These are phyloP conservation scores for Cassiopea andromeda DNA, from an alignment of 30 jellyfish, hydroid and myxozoan species.

Conservation along the genomic window DNA sequence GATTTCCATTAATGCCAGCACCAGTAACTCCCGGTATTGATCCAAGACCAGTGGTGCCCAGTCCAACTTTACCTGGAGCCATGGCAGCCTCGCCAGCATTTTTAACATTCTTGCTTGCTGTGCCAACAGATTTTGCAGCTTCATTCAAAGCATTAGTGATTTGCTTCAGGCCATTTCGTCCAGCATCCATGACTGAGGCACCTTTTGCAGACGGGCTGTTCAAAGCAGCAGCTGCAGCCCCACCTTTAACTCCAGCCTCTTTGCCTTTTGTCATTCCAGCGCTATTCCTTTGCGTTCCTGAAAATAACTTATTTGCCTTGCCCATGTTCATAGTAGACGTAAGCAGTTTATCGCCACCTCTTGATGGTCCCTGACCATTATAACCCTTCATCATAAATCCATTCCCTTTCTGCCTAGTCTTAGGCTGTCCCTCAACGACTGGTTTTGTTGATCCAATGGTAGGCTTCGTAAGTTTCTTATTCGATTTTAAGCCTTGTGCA, in stretches of 20 bases:
- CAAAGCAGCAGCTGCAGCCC: constrained; percentile 54
- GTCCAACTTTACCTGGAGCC: constrained; percentile 46
- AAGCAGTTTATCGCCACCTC: constrained; percentile 61
- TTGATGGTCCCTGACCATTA: constrained; percentile 68
- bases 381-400: constrained; percentile 39
- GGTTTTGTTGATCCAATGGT: constrained; percentile 39
- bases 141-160: constrained; percentile 40
- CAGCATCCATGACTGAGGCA: constrained; percentile 62
- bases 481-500: constrained; percentile 44
- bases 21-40: constrained; percentile 71
- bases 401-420: constrained; percentile 39
- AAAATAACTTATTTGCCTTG: neutral
- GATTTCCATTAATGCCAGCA: constrained; percentile 54
- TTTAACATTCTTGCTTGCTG: constrained; percentile 20
- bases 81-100: constrained; percentile 26
- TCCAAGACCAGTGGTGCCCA: constrained; percentile 72
- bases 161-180: constrained; percentile 52
- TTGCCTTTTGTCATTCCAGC: constrained; percentile 60
- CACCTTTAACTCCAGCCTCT: constrained; percentile 73
- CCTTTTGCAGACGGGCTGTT: constrained; percentile 37
- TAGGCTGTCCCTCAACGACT: constrained; percentile 41
- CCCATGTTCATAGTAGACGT: constrained; percentile 31
- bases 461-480: constrained; percentile 27
- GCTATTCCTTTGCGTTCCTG: constrained; percentile 19
- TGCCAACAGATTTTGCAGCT: constrained; percentile 35